Conservation (phyloP, 2,797 vertebrate genomes). For the Spinibarbus caldwelli region DNA sequence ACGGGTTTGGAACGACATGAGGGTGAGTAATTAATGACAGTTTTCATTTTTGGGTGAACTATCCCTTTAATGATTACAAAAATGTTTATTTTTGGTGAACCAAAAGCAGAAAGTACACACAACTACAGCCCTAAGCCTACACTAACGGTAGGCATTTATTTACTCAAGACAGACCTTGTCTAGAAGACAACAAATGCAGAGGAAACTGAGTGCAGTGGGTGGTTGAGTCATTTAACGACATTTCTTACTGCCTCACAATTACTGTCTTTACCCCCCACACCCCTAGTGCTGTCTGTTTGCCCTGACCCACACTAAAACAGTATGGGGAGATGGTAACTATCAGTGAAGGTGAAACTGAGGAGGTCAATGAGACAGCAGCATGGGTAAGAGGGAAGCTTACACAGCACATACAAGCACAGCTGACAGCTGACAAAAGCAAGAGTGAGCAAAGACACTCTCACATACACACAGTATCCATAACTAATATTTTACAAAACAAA, state of each 20-base stretch:
- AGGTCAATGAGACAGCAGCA: not conserved
- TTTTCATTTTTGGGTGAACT: not conserved
- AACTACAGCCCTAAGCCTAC: not conserved
- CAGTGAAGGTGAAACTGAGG: not conserved
- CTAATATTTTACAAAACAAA: not conserved
- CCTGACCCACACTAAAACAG: not conserved
- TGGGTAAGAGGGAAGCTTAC: not conserved
- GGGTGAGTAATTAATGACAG: not conserved
- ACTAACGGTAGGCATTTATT: conserved; percentile 7
- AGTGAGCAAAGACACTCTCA: not conserved
- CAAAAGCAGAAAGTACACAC: not conserved
- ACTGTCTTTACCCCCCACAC: conserved; percentile 25
- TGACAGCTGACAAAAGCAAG: conserved; percentile 8
- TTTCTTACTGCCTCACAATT: conserved; percentile 17
- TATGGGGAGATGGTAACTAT: not conserved
- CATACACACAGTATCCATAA: not conserved
- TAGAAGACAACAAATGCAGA: conserved; percentile 29
- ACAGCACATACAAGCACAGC: not conserved
- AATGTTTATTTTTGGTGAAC: not conserved
- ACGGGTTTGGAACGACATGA: not conserved
- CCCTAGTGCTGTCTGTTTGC: not conserved
- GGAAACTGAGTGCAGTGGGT: not conserved
- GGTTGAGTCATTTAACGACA: conserved; percentile 33
- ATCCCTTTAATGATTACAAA: not conserved
- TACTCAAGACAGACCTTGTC: conserved; percentile 40